Conservation (phyloP, 2,797 vertebrate species). For the Rhynchotus rufescens region DNA sequence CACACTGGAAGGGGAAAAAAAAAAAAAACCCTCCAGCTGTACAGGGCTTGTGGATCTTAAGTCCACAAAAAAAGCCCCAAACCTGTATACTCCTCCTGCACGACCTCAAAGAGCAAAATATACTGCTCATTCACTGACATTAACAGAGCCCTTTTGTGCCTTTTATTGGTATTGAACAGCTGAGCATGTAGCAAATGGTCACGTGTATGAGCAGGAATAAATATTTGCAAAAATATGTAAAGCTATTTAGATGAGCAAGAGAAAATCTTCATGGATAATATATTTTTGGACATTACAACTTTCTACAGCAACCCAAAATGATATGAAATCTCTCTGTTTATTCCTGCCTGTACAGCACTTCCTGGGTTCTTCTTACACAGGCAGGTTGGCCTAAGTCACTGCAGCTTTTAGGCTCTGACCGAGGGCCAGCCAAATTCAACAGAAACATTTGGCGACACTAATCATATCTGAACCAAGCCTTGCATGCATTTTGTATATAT, state of each 20-base stretch:
- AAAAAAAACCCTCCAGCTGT: neutral
- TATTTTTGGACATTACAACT: neutral
- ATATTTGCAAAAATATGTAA: neutral
- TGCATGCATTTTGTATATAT: slow-evolving; percentile 3
- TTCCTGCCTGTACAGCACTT: neutral
- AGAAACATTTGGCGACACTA: neutral
- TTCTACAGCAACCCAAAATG: neutral
- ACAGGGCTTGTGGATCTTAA: neutral
- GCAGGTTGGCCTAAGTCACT: neutral
- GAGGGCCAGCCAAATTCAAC: neutral
- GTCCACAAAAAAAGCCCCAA: neutral
- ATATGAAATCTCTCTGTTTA: neutral
- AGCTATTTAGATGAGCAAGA: neutral
- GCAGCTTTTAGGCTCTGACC: neutral
- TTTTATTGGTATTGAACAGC: neutral
- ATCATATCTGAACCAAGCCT: neutral
- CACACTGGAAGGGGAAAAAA: neutral
- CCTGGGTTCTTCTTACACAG: neutral
- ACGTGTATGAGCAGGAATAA: neutral
- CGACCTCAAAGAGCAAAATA: slow-evolving; percentile 4
- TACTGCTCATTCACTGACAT: neutral
- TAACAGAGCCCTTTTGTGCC: neutral
- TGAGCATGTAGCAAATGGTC: neutral
- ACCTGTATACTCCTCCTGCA: neutral
- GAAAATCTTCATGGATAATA: neutral